phyloP scores from a whole-genome alignment of 2,888 invertebrate species.

The Agonopterix subpropinquella region DNA sequence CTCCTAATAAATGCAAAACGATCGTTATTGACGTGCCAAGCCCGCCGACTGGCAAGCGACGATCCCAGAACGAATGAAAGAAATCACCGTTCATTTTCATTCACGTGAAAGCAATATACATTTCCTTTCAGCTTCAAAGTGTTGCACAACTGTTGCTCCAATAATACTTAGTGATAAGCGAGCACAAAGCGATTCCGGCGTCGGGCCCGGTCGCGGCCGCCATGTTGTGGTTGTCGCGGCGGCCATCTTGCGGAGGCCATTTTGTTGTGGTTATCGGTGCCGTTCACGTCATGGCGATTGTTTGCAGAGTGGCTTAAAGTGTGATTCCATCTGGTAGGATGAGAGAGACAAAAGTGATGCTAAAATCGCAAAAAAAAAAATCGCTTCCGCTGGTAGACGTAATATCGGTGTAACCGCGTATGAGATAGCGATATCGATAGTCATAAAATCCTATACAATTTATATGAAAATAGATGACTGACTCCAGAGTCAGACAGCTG shows the following conservation, averaged over 20 bases:
- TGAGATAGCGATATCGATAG: no score
- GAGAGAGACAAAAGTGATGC: no score
- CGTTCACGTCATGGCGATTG: constrained; percentile 1
- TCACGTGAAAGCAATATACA: constrained; percentile 1
- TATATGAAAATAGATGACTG: no score
- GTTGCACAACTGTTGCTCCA: constrained; percentile 13
- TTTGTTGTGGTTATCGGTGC: constrained; percentile 1
- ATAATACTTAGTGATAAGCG: constrained; percentile 8
- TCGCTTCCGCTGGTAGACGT: no score
- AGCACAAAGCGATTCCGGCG: constrained; percentile 9
- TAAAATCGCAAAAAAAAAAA: no score
- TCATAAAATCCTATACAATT: no score
- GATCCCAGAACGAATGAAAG: not conserved
- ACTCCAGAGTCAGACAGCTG: no score
- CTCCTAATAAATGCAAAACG: no score
- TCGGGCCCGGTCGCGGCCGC: constrained; percentile 2
- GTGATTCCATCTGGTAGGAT: no score
- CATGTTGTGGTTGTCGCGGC: constrained; percentile 2
- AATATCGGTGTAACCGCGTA: no score
- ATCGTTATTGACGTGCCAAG: no score
- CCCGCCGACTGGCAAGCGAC: no score
- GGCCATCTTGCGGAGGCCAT: constrained; percentile 11
- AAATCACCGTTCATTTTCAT: not conserved
- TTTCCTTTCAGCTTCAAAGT: not conserved
- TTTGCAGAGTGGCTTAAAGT: not conserved